Evolutionary conservation across 2,797 vertebrate species (phyloP).

Genomic region (Sitta carolinensis): DNA sequence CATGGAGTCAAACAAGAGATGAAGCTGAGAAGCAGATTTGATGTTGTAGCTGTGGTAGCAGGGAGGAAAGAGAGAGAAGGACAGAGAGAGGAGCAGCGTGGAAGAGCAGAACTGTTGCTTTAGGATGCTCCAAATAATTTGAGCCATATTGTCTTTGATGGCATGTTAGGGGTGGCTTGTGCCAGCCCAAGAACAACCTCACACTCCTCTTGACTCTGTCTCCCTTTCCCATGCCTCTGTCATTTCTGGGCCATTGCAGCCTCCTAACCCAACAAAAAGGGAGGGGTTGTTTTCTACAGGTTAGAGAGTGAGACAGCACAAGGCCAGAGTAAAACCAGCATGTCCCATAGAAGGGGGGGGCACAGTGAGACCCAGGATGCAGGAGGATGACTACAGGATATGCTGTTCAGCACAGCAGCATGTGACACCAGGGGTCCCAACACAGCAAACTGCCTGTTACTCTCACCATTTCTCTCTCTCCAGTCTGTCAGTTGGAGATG

Average conservation of each 20-base stretch:
- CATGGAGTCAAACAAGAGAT: background rate
- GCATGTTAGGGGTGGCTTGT: background rate
- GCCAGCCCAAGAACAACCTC: background rate
- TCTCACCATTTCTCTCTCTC: background rate
- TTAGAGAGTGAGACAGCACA: background rate
- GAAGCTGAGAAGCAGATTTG: background rate
- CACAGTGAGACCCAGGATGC: rapidly evolving
- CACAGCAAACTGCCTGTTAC: background rate
- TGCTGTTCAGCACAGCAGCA: background rate
- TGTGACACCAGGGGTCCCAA: background rate
- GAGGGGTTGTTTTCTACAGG: background rate
- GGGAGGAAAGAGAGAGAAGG: background rate
- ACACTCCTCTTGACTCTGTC: background rate
- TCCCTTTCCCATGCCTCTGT: background rate
- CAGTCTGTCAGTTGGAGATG: background rate
- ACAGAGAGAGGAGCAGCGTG: background rate
- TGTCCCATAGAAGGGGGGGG: background rate
- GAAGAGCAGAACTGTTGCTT: background rate
- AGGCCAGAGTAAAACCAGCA: background rate
- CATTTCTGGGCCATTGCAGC: background rate
- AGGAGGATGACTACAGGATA: background rate
- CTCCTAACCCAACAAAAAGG: background rate
- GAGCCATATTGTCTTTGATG: background rate
- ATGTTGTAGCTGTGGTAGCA: background rate
- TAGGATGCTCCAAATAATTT: background rate